phyloP scores from a whole-genome alignment of 2,888 invertebrate species.

The Agriopis leucophaearia region DNA sequence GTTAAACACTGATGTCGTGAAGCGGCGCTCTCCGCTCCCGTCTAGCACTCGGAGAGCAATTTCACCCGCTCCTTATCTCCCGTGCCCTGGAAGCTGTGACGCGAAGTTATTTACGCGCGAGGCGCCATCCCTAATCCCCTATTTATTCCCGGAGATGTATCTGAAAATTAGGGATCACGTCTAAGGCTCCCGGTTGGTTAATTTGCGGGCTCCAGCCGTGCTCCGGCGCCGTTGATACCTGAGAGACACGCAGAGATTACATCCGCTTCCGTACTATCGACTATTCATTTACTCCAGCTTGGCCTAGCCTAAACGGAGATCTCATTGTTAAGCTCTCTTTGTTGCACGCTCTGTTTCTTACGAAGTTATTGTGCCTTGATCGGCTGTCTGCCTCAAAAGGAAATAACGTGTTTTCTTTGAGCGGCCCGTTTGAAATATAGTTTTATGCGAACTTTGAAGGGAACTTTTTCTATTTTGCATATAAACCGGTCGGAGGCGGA shows the following conservation, averaged over 20 bases:
- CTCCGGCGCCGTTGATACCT: constrained; percentile 53
- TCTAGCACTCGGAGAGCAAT: constrained; percentile 61
- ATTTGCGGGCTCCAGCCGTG: constrained; percentile 72
- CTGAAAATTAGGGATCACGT: constrained; percentile 86
- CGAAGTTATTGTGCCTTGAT: constrained; percentile 44
- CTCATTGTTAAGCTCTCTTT: constrained; percentile 34
- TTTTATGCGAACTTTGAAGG: constrained; percentile 46
- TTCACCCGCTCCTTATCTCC: constrained; percentile 76
- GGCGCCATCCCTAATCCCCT: constrained; percentile 83
- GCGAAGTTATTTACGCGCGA: constrained; percentile 82
- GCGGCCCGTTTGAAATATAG: constrained; percentile 45
- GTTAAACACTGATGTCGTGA: constrained; percentile 35
- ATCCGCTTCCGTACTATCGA: constrained; percentile 20
- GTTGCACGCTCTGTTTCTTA: constrained; percentile 33
- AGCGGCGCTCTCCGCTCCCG: constrained; percentile 52
- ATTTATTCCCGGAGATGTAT: constrained; percentile 85
- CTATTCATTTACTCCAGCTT: constrained; percentile 23
- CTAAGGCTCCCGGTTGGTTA: constrained; percentile 68
- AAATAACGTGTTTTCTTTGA: constrained; percentile 47
- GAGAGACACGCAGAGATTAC: constrained; percentile 60
- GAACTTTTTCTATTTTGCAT: constrained; percentile 46
- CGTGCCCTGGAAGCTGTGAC: constrained; percentile 71
- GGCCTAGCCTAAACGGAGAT: constrained; percentile 22
- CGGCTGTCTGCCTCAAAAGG: constrained; percentile 39
- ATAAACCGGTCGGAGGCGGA: constrained; percentile 41